A percentile compares a stretch with the other conserved stretches of the same genome.
Conservation (phyloP, 2,888 invertebrate species). For the Ephialtes manifestator region DNA sequence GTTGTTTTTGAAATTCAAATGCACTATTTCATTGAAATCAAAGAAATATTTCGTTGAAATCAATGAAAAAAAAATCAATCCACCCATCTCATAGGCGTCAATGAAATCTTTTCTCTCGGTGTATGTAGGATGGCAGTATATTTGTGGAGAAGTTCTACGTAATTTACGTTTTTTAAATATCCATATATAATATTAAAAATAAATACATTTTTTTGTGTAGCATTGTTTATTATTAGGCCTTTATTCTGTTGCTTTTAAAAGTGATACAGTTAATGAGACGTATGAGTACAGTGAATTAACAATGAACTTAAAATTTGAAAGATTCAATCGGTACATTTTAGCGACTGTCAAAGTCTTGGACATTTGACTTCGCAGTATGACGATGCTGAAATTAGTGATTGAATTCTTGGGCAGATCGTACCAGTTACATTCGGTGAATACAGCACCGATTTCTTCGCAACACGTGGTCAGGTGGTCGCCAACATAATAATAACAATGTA, state of each 20-base stretch:
- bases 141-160: too few species aligned
- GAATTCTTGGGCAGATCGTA: background rate
- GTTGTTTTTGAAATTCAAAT: too few species aligned
- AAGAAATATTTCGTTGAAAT: too few species aligned
- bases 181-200: too few species aligned
- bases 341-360: background rate
- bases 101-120: too few species aligned
- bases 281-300: background rate
- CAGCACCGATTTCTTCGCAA: slow-evolving; percentile 4
- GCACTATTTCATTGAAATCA: too few species aligned
- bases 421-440: background rate
- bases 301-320: background rate
- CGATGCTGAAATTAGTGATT: background rate
- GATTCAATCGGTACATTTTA: background rate
- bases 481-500: background rate
- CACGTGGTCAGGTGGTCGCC: background rate
- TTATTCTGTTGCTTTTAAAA: background rate
- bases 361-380: background rate
- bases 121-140: too few species aligned
- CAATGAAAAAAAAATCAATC: too few species aligned
- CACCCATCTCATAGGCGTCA: too few species aligned
- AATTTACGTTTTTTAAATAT: too few species aligned
- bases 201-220: too few species aligned
- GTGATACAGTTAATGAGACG: background rate
- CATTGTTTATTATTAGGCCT: too few species aligned